phyloP scores from a whole-genome alignment of 53 echinoderm and acorn worm genomes.

The Holothuria scabra region DNA sequence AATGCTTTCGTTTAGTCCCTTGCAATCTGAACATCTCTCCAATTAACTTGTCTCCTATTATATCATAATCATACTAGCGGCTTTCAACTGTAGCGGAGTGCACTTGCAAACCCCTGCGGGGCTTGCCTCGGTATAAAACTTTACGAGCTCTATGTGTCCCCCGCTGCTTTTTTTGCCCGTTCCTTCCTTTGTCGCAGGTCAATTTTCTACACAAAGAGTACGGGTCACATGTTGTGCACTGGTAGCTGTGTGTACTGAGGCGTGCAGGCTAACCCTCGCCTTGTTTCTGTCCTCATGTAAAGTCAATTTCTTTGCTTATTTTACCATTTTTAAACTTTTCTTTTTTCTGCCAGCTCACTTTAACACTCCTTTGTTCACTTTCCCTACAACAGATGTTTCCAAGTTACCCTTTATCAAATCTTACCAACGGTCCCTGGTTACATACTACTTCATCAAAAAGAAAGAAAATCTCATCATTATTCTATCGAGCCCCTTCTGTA shows the following conservation, averaged over 20 bases:
- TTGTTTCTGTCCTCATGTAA: too few species aligned
- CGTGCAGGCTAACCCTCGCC: too few species aligned
- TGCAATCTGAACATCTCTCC: conserved; percentile 35
- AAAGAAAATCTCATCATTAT: neutral
- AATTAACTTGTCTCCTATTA: conserved; percentile 34
- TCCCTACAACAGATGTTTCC: too few species aligned
- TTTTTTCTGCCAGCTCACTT: too few species aligned
- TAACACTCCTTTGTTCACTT: too few species aligned
- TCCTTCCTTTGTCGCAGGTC: neutral
- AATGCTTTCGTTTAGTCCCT: conserved; percentile 7
- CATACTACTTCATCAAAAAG: too few species aligned
- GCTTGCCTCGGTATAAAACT: conserved; percentile 36
- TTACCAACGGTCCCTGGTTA: too few species aligned
- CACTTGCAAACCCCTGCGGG: conserved; percentile 29
- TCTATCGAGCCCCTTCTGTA: neutral
- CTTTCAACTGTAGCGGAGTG: conserved; percentile 15
- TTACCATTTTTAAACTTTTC: too few species aligned
- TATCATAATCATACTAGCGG: conserved; percentile 31
- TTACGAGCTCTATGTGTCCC: conserved; percentile 20
- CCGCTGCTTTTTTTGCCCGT: conserved; percentile 12
- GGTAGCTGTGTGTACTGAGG: too few species aligned
- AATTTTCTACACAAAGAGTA: conserved; percentile 17
- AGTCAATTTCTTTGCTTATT: too few species aligned
- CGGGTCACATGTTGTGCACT: too few species aligned
- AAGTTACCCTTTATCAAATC: too few species aligned